Evolutionary conservation across 2,797 vertebrate species (phyloP).

Genomic region (Coendou prehensilis): DNA sequence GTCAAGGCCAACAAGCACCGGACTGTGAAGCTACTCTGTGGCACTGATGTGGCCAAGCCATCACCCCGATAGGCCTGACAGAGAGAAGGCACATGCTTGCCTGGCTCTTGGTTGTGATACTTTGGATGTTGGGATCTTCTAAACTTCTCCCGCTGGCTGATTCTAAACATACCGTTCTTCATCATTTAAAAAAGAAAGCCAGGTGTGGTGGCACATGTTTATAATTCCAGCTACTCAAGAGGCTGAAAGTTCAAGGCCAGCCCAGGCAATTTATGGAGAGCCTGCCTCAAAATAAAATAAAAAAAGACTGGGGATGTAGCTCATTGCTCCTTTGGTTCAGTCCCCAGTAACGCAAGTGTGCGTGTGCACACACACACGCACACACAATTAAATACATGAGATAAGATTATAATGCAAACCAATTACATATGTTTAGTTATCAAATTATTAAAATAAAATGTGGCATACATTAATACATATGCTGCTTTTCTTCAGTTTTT

Average conservation of each 20-base stretch:
- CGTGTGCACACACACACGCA: neutral
- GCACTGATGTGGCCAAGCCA: neutral
- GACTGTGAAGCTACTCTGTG: neutral
- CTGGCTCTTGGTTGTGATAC: neutral
- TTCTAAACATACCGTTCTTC: neutral
- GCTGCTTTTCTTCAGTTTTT: neutral
- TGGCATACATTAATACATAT: neutral
- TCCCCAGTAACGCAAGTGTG: neutral
- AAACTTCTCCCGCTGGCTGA: neutral
- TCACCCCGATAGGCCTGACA: neutral
- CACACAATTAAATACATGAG: neutral
- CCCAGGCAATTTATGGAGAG: neutral
- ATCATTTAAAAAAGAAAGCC: neutral
- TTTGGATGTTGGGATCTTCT: neutral
- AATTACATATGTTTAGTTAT: neutral
- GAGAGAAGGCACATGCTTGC: neutral
- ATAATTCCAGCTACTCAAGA: neutral
- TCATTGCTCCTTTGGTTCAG: neutral
- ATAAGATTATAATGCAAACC: neutral
- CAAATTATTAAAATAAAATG: conserved; percentile 14
- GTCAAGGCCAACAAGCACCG: neutral
- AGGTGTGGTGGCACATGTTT: neutral
- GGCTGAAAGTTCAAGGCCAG: neutral
- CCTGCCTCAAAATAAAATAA: neutral
- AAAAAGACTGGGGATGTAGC: neutral